Percentiles rank a stretch among this genome's conserved stretches.
Conservation (phyloP, 2,888 invertebrate species). For the Himalopsyche kuldschensis region DNA sequence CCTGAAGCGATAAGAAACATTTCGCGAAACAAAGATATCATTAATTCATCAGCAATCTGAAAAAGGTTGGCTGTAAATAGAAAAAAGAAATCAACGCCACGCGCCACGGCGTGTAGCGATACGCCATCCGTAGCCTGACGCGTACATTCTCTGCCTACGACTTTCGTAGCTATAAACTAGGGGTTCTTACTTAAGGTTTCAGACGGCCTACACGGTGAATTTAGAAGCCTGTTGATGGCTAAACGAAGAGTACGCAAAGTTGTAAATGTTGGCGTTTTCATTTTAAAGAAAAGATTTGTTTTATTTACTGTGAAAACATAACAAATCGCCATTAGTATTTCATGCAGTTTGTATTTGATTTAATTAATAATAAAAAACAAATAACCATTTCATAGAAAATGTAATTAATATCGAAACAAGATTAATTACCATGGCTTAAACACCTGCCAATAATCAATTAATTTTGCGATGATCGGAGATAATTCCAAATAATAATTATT, state of each 20-base stretch:
- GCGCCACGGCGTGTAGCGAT: background rate
- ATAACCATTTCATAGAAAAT: too few relatives aligned
- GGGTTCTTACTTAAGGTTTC: background rate
- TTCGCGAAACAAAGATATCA: background rate
- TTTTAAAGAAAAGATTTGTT: too few relatives aligned
- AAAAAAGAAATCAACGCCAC: background rate
- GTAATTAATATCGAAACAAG: too few relatives aligned
- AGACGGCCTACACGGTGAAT: background rate
- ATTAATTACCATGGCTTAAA: too few relatives aligned
- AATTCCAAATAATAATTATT: too few relatives aligned
- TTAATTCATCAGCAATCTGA: background rate
- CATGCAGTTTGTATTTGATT: too few relatives aligned
- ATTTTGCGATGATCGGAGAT: too few relatives aligned
- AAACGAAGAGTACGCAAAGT: background rate
- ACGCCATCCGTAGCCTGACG: background rate
- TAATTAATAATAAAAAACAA: too few relatives aligned
- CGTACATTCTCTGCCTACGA: background rate
- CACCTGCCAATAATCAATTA: too few relatives aligned
- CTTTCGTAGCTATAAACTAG: background rate
- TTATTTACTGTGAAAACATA: too few relatives aligned
- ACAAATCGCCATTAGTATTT: too few relatives aligned
- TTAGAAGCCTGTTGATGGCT: background rate
- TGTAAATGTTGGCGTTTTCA: too few relatives aligned
- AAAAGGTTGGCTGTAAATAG: background rate
- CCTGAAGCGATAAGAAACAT: background rate